phyloP scores from a whole-genome alignment of 2,888 invertebrate species.

The Nebria salina region DNA sequence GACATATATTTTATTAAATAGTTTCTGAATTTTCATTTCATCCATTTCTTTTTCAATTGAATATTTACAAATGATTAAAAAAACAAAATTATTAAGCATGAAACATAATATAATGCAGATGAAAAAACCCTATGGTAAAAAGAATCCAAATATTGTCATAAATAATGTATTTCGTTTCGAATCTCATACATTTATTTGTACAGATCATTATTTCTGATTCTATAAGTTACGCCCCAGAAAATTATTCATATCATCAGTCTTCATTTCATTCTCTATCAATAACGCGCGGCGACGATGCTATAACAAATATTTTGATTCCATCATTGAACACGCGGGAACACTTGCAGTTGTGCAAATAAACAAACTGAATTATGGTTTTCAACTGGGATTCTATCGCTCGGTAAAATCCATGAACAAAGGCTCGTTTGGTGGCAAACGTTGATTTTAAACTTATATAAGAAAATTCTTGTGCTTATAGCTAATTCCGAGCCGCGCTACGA shows the following conservation, averaged over 20 bases:
- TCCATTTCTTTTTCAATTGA: no score
- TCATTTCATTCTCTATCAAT: neutral
- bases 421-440: constrained; percentile 13
- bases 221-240: neutral
- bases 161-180: no score
- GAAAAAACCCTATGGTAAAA: no score
- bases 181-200: no score
- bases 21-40: neutral
- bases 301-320: constrained; percentile 1
- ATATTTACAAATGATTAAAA: no score
- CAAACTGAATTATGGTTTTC: constrained; percentile 3
- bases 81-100: no score
- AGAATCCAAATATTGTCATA: no score
- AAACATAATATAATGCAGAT: no score
- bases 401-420: constrained; percentile 30
- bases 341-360: neutral
- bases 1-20: neutral
- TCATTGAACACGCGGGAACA: neutral
- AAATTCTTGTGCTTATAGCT: constrained; percentile 28
- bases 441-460: constrained; percentile 25
- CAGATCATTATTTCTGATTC: no score
- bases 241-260: neutral
- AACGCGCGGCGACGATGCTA: neutral
- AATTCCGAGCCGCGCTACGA: constrained; percentile 31
- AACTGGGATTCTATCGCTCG: constrained; percentile 8